Base-by-base conservation (phyloP, 2,113 vertebrate species). In the Pristiophorus japonicus region DNA sequence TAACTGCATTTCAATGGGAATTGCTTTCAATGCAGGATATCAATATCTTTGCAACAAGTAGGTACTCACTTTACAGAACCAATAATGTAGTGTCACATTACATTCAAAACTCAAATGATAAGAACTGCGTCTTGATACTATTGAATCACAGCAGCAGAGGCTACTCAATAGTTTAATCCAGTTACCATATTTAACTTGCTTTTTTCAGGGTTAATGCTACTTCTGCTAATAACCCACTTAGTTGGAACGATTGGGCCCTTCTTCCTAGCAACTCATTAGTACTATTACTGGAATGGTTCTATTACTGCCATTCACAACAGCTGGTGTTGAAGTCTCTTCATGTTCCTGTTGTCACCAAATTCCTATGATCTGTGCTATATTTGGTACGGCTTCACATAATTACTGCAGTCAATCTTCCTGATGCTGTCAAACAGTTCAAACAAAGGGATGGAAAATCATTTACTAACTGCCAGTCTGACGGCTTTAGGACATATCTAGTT, bases 381-480 rank as follows among this genome's bases (percentile, higher is more conserved):
- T 42, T 67, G 92, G 62, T 47, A 94, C 92, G 3, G 65, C 27
- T 47, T 67, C 63, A 45, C 2, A 24, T 30, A 45, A 67, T 45
- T 94, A 70, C 42, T 47, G 63, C 63, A 67, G 38, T 67, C 20
- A 94, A 45, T 30, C 63, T 94, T 66, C 5, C n/a, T 45, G 63
- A 67, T n/a, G n/a, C 62, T 20, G 38, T 67, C 92, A 67, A 94
- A 66, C 91, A 27, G 62, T 67, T 94, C 51, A 67, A 45, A 67
- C 63, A 94, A 65, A 94, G 65, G 20, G 20, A 67, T 67, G 92
- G 38, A 67, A 94, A 94, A 27, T 67, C 20, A 94, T 45, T 94
- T 67, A 65, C 18, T 12, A 47, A 3, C 63, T 27, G 92, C 92
- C 92, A 94, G 38, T 45, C 34, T 27, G 63, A 12, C 10, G 22